phyloP scores from a whole-genome alignment of 2,888 invertebrate species.

The Caenorhabditis imperialis region DNA sequence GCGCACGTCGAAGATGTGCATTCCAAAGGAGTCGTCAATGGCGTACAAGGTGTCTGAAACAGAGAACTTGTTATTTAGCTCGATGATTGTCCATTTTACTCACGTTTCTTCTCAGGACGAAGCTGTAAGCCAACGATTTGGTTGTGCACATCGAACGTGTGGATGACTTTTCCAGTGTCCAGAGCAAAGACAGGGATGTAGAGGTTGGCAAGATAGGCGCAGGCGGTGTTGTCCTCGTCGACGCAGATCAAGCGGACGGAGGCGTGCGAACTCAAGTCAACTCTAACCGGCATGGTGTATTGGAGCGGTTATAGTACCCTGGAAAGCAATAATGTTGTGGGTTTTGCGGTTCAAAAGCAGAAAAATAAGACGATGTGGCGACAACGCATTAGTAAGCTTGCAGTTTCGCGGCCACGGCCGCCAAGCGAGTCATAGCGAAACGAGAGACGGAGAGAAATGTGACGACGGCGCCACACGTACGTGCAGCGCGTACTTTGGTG shows the following conservation, averaged over 20 bases:
- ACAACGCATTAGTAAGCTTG: neutral
- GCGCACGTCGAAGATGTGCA: conserved; percentile 57
- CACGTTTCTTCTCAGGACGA: conserved; percentile 18
- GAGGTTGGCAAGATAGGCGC: conserved; percentile 31
- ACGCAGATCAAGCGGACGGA: conserved; percentile 18
- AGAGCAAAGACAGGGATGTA: conserved; percentile 43
- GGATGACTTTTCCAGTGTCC: conserved; percentile 6
- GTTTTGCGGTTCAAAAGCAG: neutral
- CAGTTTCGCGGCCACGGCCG: conserved; percentile 8
- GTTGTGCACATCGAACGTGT: conserved; percentile 18
- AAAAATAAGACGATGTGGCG: neutral
- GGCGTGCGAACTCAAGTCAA: conserved; percentile 12
- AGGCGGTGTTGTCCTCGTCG: conserved; percentile 16
- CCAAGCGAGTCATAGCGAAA: conserved; percentile 12
- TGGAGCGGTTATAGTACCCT: too few relatives aligned
- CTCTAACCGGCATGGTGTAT: conserved; percentile 10
- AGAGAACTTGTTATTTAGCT: neutral
- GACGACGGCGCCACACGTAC: conserved; percentile 29
- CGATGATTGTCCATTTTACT: neutral
- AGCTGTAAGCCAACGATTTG: conserved; percentile 42
- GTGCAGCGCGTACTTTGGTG: neutral
- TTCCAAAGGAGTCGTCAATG: conserved; percentile 58
- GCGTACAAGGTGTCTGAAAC: conserved; percentile 51
- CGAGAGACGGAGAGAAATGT: neutral
- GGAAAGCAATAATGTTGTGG: too few relatives aligned